Evolutionary conservation across 1,140 invertebrate species (phyloP).

Genomic region (Armadillidium nasatum): DNA sequence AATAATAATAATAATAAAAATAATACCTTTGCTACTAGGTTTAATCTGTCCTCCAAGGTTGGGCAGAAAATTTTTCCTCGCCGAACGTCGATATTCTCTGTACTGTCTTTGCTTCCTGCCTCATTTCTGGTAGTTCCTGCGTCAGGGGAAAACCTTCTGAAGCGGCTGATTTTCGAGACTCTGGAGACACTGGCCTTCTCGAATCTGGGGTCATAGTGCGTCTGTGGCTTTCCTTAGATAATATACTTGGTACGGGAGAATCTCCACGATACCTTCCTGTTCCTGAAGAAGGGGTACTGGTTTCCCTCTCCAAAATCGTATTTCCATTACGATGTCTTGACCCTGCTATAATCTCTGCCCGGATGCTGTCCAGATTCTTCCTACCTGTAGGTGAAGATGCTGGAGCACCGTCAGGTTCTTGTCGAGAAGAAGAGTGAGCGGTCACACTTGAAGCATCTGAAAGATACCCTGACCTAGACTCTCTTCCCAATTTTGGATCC

Average conservation of each 20-base stretch:
- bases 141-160: slow-evolving; percentile 34
- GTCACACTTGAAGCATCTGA: slow-evolving; percentile 29
- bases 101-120: slow-evolving; percentile 53
- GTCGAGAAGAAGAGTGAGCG: slow-evolving; percentile 28
- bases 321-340: slow-evolving; percentile 32
- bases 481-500: background rate
- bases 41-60: background rate
- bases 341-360: slow-evolving; percentile 32
- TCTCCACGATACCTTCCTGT: background rate
- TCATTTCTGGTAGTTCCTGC: slow-evolving; percentile 52
- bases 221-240: background rate
- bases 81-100: slow-evolving; percentile 51
- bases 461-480: slow-evolving; percentile 20
- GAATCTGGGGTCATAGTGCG: slow-evolving; percentile 4
- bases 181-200: slow-evolving; percentile 25
- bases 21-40: background rate
- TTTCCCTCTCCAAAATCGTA: background rate
- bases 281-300: background rate
- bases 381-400: slow-evolving; percentile 32
- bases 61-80: background rate
- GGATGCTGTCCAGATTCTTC: slow-evolving; percentile 22
- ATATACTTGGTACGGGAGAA: background rate
- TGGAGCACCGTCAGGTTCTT: slow-evolving; percentile 40
- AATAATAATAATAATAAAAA: background rate
- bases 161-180: slow-evolving; percentile 13